Evolutionary conservation across 2,888 invertebrate species (phyloP).

Genomic region (Dynastes tityus): DNA sequence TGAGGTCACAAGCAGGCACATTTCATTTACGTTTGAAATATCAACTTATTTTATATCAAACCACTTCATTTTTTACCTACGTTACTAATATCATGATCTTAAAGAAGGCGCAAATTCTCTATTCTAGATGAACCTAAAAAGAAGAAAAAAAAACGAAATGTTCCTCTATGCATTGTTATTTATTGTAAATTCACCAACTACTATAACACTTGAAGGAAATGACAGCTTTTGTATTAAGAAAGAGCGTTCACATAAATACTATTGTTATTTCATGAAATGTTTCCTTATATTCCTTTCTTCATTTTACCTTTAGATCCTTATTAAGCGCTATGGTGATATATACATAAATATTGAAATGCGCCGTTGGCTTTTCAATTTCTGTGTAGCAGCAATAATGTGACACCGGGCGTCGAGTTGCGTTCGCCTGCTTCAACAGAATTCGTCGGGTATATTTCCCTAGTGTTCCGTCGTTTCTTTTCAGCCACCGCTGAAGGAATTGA

Average conservation of each 20-base stretch:
- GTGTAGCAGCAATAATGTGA: constrained; percentile 67
- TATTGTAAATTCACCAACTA: background rate
- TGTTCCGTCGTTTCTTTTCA: constrained; percentile 69
- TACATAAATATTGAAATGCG: constrained; percentile 66
- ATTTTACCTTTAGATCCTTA: constrained; percentile 40
- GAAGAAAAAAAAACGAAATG: background rate
- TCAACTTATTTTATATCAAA: too few relatives aligned
- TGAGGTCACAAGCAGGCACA: too few relatives aligned
- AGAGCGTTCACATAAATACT: constrained; percentile 14
- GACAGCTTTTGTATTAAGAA: background rate
- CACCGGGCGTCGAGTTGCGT: constrained; percentile 60
- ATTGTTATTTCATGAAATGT: constrained; percentile 30
- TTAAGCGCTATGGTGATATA: constrained; percentile 39
- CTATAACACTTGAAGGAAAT: background rate
- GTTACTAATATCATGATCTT: too few relatives aligned
- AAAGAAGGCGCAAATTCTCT: too few relatives aligned
- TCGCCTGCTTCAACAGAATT: constrained; percentile 60
- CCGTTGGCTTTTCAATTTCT: constrained; percentile 68
- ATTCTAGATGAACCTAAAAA: background rate
- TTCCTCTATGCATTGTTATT: background rate
- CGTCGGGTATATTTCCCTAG: constrained; percentile 69
- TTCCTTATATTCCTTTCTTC: constrained; percentile 7
- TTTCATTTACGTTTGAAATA: too few relatives aligned
- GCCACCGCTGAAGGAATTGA: constrained; percentile 69
- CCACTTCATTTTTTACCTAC: too few relatives aligned